Base-by-base conservation (phyloP, 2,797 vertebrate genomes). In the Cossypha dichroa region DNA sequence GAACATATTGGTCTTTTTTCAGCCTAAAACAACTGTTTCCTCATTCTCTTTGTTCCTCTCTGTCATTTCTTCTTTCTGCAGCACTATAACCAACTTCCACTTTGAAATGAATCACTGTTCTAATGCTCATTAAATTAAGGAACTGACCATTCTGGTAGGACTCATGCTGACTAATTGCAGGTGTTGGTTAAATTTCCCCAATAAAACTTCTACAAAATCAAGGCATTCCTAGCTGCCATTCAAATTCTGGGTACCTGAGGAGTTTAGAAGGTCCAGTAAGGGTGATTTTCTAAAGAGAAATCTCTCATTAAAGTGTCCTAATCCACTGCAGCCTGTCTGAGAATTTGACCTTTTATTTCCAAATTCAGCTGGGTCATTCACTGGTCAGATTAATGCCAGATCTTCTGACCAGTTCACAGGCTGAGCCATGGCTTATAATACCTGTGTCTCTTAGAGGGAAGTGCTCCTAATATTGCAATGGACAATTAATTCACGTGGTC, bases 71-170 rank as follows among this genome's bases (percentile, higher is more conserved):
- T 93, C 91, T 91, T 90, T 93, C 90, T 90, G 36, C 56, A 56
- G 68, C 89, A 87, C 49, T 94, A 94, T 75, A 97, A 97, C 45
- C 12, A 96, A 96, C 96, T 97, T 83, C 94, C 87, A 95, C 96
- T 96, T 96, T 82, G 94, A 90, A 88, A 94, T 91, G 91, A 97
- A 87, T 96, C 96, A 96, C 73, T 87, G 77, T 96, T 92, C 91
- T 75, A 97, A 90, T 89, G 85, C 81, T 94, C 93, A 91, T 85
- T 94, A 96, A 97, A 98, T 96, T 88, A 84, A 68, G 80, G 49
- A 84, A 81, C 94, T 95, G 94, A 96, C 95, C 87, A 49, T 88
- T 76, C 94, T 87, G 88, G 89, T 87, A 87, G 94, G 76, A 97
- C 63, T 94, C 91, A 93, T 9, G 86, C 91, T 96, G 91, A 87